These are phyloP conservation scores for Drosophila suboccidentalis DNA, from an alignment of 2,888 invertebrate species.

Conservation along the genomic window DNA sequence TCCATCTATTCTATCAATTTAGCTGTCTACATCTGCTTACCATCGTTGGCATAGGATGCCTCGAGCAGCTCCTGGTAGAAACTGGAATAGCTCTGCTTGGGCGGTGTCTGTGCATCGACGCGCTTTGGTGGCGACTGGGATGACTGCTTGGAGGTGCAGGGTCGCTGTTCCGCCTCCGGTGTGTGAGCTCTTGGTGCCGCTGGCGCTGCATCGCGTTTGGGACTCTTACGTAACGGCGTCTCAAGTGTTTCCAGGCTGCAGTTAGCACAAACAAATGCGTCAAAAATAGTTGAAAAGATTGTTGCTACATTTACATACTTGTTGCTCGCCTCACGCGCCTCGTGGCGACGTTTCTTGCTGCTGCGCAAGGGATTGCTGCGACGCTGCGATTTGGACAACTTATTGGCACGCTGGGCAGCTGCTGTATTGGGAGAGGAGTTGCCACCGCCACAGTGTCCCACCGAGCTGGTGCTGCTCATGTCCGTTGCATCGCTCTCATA, in stretches of 20 bases:
- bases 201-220: conserved; percentile 68
- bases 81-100: conserved; percentile 75
- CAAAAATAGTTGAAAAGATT: background rate
- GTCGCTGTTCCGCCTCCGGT: conserved; percentile 78
- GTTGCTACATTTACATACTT: conserved; percentile 39
- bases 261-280: background rate
- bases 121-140: conserved; percentile 76
- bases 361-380: conserved; percentile 51
- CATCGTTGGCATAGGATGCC: conserved; percentile 85
- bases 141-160: conserved; percentile 84
- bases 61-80: conserved; percentile 86
- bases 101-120: conserved; percentile 41
- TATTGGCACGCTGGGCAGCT: conserved; percentile 47
- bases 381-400: conserved; percentile 65
- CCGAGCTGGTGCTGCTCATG: conserved; percentile 84
- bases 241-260: conserved; percentile 58
- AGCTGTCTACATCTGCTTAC: conserved; percentile 54
- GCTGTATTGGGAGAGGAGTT: conserved; percentile 75
- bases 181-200: conserved; percentile 63
- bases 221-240: conserved; percentile 72
- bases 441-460: conserved; percentile 69
- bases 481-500: conserved; percentile 85
- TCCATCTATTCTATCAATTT: background rate
- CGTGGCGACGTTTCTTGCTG: conserved; percentile 80
- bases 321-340: conserved; percentile 58